phyloP scores from a whole-genome alignment of 2,113 vertebrate species.

The Cynocephalus volans region DNA sequence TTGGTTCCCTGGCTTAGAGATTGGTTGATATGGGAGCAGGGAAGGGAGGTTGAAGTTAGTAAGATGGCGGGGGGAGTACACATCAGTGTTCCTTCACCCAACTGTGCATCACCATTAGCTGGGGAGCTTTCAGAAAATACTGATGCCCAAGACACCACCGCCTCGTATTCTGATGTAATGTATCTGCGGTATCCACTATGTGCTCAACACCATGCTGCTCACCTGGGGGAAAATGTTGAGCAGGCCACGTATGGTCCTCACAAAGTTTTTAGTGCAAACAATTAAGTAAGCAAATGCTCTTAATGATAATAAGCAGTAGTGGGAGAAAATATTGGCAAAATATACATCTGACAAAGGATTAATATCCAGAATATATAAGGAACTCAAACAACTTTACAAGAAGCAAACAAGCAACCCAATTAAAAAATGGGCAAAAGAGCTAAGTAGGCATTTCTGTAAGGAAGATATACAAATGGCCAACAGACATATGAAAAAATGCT shows the following conservation, averaged over 20 bases:
- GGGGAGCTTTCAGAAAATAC: not conserved
- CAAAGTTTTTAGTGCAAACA: not conserved
- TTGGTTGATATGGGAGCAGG: not conserved
- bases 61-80: not conserved
- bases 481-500: too few species aligned
- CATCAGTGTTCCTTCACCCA: not conserved
- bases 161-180: not conserved
- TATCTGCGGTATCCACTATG: not conserved
- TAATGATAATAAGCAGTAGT: not conserved
- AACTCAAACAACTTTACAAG: too few species aligned
- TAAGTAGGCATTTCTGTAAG: too few species aligned
- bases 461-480: too few species aligned
- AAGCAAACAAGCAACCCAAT: too few species aligned
- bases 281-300: not conserved
- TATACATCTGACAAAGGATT: too few species aligned
- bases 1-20: not conserved
- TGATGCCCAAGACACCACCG: not conserved
- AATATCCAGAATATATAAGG: too few species aligned
- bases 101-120: not conserved
- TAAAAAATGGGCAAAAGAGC: too few species aligned
- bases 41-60: not conserved
- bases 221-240: not conserved
- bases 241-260: not conserved
- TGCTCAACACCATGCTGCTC: not conserved
- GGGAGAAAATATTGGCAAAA: too few species aligned